These are phyloP conservation scores for Ariolimax columbianus DNA, from an alignment of 2,888 invertebrate species.

Conservation along the genomic window DNA sequence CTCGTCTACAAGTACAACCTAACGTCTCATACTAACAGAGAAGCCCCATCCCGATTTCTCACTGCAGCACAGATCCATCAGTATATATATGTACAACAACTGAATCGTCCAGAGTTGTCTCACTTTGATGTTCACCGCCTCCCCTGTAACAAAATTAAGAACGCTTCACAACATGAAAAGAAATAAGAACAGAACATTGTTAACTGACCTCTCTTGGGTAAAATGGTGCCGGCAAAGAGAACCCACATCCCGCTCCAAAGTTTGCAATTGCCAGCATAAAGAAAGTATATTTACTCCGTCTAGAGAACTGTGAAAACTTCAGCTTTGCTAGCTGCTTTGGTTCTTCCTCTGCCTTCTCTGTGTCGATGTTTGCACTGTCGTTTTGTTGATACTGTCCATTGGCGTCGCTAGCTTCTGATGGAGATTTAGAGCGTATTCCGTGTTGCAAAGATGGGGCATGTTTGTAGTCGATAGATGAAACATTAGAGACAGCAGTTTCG, in stretches of 20 bases:
- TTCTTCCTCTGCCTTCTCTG: background rate
- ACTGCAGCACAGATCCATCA: no score
- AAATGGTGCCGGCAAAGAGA: slow-evolving; percentile 69
- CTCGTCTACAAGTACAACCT: no score
- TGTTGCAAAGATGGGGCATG: no score
- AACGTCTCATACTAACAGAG: no score
- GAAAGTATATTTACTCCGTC: slow-evolving; percentile 61
- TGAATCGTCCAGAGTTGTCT: no score
- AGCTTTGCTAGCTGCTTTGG: background rate
- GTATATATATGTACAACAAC: no score
- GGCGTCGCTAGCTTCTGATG: background rate
- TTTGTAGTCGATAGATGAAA: background rate
- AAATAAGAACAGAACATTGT: background rate
- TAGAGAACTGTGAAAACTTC: slow-evolving; percentile 45
- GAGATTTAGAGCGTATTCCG: background rate
- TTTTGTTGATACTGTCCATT: background rate
- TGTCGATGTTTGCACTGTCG: background rate
- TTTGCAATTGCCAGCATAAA: slow-evolving; percentile 64
- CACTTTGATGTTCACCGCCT: no score
- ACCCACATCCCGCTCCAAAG: slow-evolving; percentile 65
- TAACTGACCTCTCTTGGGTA: slow-evolving; percentile 67
- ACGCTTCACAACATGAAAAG: background rate
- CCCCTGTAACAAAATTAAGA: background rate
- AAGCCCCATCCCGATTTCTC: no score
- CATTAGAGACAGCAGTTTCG: background rate